Percentiles rank a stretch among this genome's conserved stretches.
Conservation (phyloP, 2,888 invertebrate genomes). For the Smittia sp. region DNA sequence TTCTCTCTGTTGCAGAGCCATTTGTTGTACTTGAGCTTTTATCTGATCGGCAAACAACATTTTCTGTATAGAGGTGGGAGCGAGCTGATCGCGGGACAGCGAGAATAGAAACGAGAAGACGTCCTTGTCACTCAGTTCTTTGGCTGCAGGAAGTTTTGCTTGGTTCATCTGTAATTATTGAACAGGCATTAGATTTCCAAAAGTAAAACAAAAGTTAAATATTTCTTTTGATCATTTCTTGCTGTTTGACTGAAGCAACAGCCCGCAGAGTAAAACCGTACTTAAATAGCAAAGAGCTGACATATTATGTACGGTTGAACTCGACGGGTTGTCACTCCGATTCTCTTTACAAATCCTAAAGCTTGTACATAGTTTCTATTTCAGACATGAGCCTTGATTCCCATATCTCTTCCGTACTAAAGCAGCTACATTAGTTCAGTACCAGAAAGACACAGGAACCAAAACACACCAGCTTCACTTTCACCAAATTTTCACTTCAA, state of each 20-base stretch:
- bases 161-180: no score
- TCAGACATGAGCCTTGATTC: constrained; percentile 10
- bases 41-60: no score
- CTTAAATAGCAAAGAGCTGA: constrained; percentile 11
- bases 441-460: constrained; percentile 19
- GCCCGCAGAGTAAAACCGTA: constrained; percentile 41
- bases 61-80: no score
- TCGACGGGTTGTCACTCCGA: background rate
- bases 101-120: no score
- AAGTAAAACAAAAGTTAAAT: no score
- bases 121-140: no score
- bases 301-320: constrained; percentile 31
- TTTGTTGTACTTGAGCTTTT: no score
- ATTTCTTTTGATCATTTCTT: background rate
- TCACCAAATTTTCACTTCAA: constrained; percentile 21
- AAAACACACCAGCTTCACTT: background rate
- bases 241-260: background rate
- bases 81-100: no score
- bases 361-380: background rate
- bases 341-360: background rate
- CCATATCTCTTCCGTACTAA: constrained; percentile 42
- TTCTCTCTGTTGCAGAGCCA: no score
- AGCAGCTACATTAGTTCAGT: constrained; percentile 8
- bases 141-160: no score
- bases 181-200: no score